Evolutionary conservation across 1,140 invertebrate species (phyloP).

Genomic region (Hetaerina americana): DNA sequence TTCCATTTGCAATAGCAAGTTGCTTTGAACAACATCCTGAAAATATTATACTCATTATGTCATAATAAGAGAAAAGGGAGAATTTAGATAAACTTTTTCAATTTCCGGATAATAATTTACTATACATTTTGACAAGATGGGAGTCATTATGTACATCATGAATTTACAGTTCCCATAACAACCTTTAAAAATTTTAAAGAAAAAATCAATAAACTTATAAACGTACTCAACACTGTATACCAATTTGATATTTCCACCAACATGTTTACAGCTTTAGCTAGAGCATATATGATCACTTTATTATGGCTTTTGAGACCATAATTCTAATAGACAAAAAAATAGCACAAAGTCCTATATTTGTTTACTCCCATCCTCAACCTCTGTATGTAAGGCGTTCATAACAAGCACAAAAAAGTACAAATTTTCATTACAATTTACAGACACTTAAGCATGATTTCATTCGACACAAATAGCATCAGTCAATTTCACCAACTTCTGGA

Average conservation of each 20-base stretch:
- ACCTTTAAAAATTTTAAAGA: neutral
- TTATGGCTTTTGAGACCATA: neutral
- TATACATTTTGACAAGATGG: neutral
- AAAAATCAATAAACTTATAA: neutral
- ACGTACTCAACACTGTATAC: neutral
- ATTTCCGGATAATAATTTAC: neutral
- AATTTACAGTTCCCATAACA: neutral
- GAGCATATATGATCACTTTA: neutral
- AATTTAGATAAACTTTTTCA: neutral
- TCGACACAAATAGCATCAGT: neutral
- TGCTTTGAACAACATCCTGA: neutral
- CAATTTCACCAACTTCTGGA: neutral
- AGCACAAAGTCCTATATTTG: neutral
- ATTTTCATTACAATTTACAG: neutral
- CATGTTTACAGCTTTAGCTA: neutral
- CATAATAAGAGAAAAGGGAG: neutral
- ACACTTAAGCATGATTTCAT: neutral
- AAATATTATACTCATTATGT: neutral
- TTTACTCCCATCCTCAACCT: neutral
- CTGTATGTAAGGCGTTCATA: neutral
- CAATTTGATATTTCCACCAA: neutral
- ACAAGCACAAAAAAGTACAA: neutral
- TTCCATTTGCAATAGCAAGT: neutral
- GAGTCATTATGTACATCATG: neutral
- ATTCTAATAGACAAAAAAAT: neutral